Evolutionary conservation across 2,113 vertebrate genomes (phyloP).

Genomic region (Pleuronectes platessa): DNA sequence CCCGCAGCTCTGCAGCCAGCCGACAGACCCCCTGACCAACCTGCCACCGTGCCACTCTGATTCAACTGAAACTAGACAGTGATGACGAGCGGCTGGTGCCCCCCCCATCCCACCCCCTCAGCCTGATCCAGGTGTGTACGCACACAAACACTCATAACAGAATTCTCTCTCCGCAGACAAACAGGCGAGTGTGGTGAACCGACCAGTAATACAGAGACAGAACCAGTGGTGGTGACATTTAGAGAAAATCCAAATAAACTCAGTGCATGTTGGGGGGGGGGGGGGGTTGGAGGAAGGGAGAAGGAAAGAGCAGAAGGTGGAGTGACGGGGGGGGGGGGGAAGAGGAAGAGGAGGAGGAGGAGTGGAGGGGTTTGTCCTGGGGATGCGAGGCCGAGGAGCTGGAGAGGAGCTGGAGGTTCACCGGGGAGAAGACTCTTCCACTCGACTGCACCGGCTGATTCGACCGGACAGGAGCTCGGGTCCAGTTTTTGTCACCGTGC

Average conservation of each 20-base stretch:
- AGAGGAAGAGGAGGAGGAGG: slow-evolving; percentile 42
- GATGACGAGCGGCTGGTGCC: slow-evolving; percentile 22
- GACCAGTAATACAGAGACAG: slow-evolving; percentile 55
- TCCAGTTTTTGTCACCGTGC: slow-evolving; percentile 79
- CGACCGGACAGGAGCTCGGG: slow-evolving; percentile 79
- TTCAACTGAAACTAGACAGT: slow-evolving; percentile 39
- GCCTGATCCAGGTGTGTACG: slow-evolving; percentile 15
- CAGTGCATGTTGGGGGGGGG: slow-evolving; percentile 38
- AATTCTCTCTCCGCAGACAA: slow-evolving; percentile 20
- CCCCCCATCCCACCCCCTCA: slow-evolving; percentile 6
- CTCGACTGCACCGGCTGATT: slow-evolving; percentile 74
- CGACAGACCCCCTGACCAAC: slow-evolving; percentile 31
- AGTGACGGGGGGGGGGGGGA: background rate
- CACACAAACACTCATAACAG: slow-evolving; percentile 36
- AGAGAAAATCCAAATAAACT: slow-evolving; percentile 53
- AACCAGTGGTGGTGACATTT: slow-evolving; percentile 66
- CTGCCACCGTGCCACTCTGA: slow-evolving; percentile 23
- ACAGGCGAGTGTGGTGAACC: slow-evolving; percentile 40
- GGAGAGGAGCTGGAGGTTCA: slow-evolving; percentile 50
- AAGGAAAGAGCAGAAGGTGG: slow-evolving; percentile 36
- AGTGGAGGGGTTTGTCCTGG: slow-evolving; percentile 24
- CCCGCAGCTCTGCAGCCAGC: background rate
- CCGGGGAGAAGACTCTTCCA: slow-evolving; percentile 72
- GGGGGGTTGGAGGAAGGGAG: slow-evolving; percentile 13
- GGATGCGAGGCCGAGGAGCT: slow-evolving; percentile 17